These are phyloP conservation scores for Drosophila serrata DNA, from an alignment of 1,140 invertebrate genomes.

Conservation along the genomic window DNA sequence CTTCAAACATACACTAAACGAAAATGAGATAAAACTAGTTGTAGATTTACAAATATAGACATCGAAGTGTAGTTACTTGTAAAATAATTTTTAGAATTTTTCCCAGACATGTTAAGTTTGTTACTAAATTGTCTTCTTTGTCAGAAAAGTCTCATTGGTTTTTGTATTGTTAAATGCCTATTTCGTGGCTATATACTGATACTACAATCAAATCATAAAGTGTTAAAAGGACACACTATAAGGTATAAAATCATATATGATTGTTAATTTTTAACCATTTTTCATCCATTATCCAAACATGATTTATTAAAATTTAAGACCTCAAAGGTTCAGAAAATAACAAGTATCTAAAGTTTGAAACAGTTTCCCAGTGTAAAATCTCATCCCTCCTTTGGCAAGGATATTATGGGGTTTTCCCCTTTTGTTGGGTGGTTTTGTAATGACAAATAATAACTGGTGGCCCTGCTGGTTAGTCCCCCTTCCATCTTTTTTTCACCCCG, in stretches of 20 bases:
- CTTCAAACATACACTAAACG: background rate
- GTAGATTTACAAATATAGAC: background rate
- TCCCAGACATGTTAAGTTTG: background rate
- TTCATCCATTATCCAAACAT: background rate
- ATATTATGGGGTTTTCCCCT: conserved; percentile 43
- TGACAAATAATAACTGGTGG: conserved; percentile 79
- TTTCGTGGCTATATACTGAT: too few relatives aligned
- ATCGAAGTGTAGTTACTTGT: background rate
- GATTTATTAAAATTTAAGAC: background rate
- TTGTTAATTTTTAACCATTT: background rate
- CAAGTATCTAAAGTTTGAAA: background rate
- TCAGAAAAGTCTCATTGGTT: background rate
- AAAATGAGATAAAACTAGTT: background rate
- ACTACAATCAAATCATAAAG: background rate
- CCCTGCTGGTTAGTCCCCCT: conserved; percentile 9
- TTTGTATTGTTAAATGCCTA: too few relatives aligned
- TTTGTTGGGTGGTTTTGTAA: conserved; percentile 66
- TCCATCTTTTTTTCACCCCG: background rate
- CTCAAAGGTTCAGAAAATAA: background rate
- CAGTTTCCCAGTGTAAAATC: conserved; percentile 24
- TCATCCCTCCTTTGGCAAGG: conserved; percentile 3
- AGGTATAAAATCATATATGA: too few relatives aligned
- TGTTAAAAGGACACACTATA: too few relatives aligned
- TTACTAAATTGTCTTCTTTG: too few relatives aligned
- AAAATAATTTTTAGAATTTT: background rate